Evolutionary conservation across 2,888 invertebrate genomes (phyloP), one percentile per base, ranked within the genome.

Genomic region (Antheraea yamamai): DNA sequence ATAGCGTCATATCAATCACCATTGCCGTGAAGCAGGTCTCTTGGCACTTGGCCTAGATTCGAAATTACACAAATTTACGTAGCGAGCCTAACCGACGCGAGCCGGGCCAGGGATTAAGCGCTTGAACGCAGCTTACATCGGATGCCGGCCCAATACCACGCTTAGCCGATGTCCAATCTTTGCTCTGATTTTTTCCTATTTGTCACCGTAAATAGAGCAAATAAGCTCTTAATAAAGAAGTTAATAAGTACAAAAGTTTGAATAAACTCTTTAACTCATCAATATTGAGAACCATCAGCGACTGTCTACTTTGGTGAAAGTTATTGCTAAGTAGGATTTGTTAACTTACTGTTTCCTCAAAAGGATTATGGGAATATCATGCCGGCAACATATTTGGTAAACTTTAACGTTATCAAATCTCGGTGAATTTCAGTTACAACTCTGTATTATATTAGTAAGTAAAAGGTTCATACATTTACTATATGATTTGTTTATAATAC

Each of bases 11-110:
- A 95, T 94, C 93, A 94, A 95, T 95, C 94, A 94, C 91, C 89
- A 93, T 93, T 92, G 89, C 91, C 88, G 88, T 86, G 88, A 86
- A 88, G 88, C 88, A 91, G 90, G 92, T 94, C 94, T 94, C 94
- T 91, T 94, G 94, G 94, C 93, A 93, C 93, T 94, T 93, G 94
- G 93, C 94, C 94, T 94, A 91, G 90, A 94, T 95, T 88, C 92
- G 86, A 93, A 94, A 94, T 94, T 93, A 95, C 92, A 92, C 92
- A 92, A 94, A 94, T 94, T 95, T 94, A 93, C 93, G 92, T 91
- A 89, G 90, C 89, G 88, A 88, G 93, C 91, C 93, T 92, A 91
- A 89, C 91, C 89, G 86, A 86, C 80, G 86, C 89, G 85, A 86
- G 86, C 85, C 86, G 86, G 88, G 86, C 83, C 83, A 81, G 87